These are phyloP conservation scores for Drosophila insularis DNA, from an alignment of 1,140 invertebrate genomes.

Conservation along the genomic window DNA sequence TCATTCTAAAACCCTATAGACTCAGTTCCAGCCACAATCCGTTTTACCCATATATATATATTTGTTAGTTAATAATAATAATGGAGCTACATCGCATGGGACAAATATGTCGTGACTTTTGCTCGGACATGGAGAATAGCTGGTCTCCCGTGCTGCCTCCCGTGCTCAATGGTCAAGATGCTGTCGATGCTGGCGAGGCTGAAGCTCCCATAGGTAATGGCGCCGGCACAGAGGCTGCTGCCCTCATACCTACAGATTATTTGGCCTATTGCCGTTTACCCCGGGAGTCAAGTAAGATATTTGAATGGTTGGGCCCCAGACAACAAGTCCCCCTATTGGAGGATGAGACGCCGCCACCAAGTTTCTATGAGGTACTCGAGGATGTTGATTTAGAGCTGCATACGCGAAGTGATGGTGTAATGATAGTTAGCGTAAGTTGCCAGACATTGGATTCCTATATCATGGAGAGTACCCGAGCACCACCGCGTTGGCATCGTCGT, in stretches of 20 bases:
- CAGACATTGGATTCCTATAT: slow-evolving; percentile 6
- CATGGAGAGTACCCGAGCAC: neutral
- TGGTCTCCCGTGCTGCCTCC: neutral
- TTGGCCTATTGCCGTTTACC: neutral
- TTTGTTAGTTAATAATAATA: neutral
- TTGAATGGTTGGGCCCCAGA: slow-evolving; percentile 5
- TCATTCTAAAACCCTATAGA: neutral
- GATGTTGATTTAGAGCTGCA: neutral
- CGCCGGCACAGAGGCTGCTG: neutral
- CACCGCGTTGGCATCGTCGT: neutral
- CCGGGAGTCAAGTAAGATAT: slow-evolving; percentile 4
- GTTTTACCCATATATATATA: neutral
- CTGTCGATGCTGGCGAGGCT: neutral
- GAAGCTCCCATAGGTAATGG: neutral
- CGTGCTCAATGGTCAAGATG: neutral
- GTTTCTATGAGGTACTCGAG: slow-evolving; percentile 29
- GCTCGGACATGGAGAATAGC: neutral
- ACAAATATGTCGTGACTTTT: neutral
- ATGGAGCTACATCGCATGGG: neutral
- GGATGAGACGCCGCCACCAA: slow-evolving; percentile 27
- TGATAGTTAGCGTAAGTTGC: slow-evolving; percentile 15
- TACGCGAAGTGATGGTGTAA: neutral
- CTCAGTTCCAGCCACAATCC: neutral
- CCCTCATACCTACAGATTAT: neutral
- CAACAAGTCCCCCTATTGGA: slow-evolving; percentile 25